phyloP scores from a whole-genome alignment of 2,113 vertebrate species.

The Protobothrops mucrosquamatus region DNA sequence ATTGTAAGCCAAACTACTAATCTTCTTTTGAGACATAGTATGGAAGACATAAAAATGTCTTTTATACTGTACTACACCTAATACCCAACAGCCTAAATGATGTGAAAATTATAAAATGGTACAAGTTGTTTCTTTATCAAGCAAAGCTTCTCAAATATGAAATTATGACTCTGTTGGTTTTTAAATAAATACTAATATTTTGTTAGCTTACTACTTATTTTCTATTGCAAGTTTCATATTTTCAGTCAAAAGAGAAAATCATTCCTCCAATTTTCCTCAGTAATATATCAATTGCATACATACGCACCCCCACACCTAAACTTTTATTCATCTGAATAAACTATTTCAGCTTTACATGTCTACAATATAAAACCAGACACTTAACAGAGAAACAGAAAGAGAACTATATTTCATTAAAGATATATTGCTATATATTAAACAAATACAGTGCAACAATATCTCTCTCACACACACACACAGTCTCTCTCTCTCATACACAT shows the following conservation, averaged over 20 bases:
- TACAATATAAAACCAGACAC: neutral
- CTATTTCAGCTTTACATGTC: neutral
- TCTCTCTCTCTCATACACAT: neutral
- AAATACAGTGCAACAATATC: neutral
- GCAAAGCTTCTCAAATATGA: neutral
- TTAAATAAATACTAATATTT: neutral
- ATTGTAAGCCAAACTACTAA: neutral
- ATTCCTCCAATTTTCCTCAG: slow-evolving; percentile 7
- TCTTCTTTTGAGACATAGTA: neutral
- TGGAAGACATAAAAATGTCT: neutral
- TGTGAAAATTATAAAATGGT: neutral
- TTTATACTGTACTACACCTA: neutral
- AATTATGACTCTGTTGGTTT: neutral
- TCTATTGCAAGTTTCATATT: neutral
- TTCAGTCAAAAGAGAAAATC: neutral
- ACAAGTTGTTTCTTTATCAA: neutral
- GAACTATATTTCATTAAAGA: neutral
- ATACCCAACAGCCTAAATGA: neutral
- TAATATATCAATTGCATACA: neutral
- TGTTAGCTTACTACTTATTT: neutral
- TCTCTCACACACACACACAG: neutral
- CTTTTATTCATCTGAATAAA: neutral
- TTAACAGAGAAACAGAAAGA: neutral
- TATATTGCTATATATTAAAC: neutral
- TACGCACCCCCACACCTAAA: neutral